Conservation (phyloP, 2,888 invertebrate genomes). For the Agrochola lota region DNA sequence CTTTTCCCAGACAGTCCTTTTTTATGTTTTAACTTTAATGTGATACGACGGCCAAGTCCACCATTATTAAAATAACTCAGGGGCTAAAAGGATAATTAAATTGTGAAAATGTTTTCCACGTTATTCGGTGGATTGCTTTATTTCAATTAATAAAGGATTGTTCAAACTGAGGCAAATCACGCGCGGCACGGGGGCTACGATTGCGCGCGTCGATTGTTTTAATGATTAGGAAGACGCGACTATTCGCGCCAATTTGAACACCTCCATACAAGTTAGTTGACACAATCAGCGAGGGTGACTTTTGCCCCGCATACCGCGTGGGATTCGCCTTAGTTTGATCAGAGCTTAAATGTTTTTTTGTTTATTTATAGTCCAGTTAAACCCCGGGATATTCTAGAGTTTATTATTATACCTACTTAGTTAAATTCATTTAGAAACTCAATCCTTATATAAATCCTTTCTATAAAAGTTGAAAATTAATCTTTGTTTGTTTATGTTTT, state of each 20-base stretch:
- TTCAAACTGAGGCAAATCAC: too few relatives aligned
- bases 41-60: constrained; percentile 63
- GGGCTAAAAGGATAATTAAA: constrained; percentile 64
- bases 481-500: neutral
- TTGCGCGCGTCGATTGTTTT: neutral
- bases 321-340: neutral
- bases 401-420: neutral
- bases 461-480: neutral
- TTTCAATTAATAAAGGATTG: constrained; percentile 32
- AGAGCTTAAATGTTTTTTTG: neutral
- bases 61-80: constrained; percentile 64
- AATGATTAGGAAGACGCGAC: too few relatives aligned
- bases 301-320: neutral
- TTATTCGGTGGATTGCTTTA: constrained; percentile 42
- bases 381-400: neutral
- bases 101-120: constrained; percentile 54
- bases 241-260: neutral
- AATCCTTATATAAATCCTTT: neutral
- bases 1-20: constrained; percentile 64
- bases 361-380: constrained; percentile 2
- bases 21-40: constrained; percentile 69
- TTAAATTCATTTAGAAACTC: neutral
- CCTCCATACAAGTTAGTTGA: neutral
- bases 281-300: neutral
- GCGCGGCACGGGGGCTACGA: too few relatives aligned